phyloP scores from a whole-genome alignment of 2,797 vertebrate species.

The Myotis daubentonii region DNA sequence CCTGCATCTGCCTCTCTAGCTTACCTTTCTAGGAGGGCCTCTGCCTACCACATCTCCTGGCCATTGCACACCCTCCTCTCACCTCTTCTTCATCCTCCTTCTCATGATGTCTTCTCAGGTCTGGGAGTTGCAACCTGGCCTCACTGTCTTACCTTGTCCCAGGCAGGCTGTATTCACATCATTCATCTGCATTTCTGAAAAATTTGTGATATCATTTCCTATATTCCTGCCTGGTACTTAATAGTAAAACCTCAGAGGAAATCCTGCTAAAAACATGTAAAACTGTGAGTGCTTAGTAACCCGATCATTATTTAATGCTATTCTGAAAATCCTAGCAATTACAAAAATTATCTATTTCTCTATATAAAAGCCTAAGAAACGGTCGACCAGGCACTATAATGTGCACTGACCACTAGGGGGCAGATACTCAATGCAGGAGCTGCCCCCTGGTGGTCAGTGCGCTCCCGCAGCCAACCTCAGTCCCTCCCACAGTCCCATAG shows the following conservation, averaged over 20 bases:
- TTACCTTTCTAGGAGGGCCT: neutral
- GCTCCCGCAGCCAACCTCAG: no score
- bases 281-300: neutral
- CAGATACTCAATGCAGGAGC: no score
- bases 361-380: no score
- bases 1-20: fast-evolving
- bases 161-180: neutral
- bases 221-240: neutral
- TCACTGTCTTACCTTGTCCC: neutral
- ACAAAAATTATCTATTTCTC: neutral
- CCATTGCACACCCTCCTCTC: no score
- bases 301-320: neutral
- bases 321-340: conserved; percentile 2
- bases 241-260: neutral
- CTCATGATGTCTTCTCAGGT: neutral
- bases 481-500: no score
- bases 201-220: neutral
- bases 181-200: neutral
- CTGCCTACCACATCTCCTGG: neutral
- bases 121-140: neutral
- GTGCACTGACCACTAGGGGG: no score
- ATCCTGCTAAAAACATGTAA: neutral
- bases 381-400: no score
- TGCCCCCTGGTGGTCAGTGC: no score
- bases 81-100: neutral